A percentile compares a stretch with the other conserved stretches of the same genome.
Conservation (phyloP, 2,888 invertebrate genomes). For the Tanypteryx hageni region DNA sequence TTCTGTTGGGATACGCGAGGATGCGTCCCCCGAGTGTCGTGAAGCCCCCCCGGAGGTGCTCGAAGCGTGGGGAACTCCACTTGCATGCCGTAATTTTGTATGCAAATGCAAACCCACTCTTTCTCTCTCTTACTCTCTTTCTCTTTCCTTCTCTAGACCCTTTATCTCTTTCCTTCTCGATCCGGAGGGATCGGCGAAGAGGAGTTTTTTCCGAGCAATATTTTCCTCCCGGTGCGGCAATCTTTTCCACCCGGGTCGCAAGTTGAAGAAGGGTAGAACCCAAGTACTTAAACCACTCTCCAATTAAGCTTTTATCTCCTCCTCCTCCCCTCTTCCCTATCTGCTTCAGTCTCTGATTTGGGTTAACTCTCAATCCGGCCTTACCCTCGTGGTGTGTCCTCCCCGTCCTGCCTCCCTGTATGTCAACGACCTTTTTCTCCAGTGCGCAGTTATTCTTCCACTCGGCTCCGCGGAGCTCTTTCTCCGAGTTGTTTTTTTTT, state of each 20-base stretch:
- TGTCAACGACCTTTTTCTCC: slow-evolving; percentile 13
- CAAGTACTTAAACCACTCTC: slow-evolving; percentile 6
- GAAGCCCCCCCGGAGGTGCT: neutral
- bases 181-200: neutral
- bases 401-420: neutral
- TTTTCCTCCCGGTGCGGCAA: neutral
- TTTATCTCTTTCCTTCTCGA: neutral
- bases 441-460: slow-evolving; percentile 14
- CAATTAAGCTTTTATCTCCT: slow-evolving; percentile 7
- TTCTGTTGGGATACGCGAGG: slow-evolving; percentile 43
- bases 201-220: neutral
- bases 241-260: neutral
- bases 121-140: neutral
- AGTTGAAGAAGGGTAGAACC: slow-evolving; percentile 3
- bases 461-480: neutral
- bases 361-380: slow-evolving; percentile 14
- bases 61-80: neutral
- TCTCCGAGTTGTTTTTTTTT: slow-evolving; percentile 6
- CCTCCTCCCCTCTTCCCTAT: neutral
- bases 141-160: neutral
- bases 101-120: slow-evolving; percentile 30
- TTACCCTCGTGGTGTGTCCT: slow-evolving; percentile 3
- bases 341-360: slow-evolving; percentile 19
- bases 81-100: slow-evolving; percentile 42
- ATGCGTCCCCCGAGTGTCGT: slow-evolving; percentile 45